Evolutionary conservation across 2,888 invertebrate species (phyloP).

Genomic region (Myopa testacea): DNA sequence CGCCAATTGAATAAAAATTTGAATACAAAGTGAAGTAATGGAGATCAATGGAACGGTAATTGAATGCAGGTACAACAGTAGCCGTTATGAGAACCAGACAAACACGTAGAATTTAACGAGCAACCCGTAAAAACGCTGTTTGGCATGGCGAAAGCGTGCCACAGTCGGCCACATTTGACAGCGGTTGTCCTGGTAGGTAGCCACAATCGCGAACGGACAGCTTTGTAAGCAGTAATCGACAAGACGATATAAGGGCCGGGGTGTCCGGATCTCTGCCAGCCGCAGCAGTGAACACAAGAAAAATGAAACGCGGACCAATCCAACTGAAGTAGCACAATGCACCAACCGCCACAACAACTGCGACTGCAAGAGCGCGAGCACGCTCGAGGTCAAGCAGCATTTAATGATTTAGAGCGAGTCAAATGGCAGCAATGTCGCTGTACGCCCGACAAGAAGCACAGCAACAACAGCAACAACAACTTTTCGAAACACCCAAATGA

Average conservation of each 20-base stretch:
- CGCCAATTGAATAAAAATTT: too few relatives aligned
- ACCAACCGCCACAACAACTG: constrained; percentile 2
- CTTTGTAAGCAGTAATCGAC: neutral
- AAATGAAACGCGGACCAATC: constrained; percentile 24
- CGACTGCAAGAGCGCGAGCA: neutral
- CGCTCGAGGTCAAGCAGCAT: constrained; percentile 39
- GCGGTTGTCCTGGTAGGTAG: neutral
- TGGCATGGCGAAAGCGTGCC: constrained; percentile 9
- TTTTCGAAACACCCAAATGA: constrained; percentile 2
- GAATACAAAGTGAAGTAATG: neutral
- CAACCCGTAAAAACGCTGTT: too few relatives aligned
- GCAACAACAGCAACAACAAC: constrained; percentile 5
- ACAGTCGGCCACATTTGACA: constrained; percentile 3
- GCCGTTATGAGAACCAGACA: neutral
- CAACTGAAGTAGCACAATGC: constrained; percentile 6
- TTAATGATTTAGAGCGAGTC: constrained; percentile 41
- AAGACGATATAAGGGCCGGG: neutral
- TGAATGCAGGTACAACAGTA: neutral
- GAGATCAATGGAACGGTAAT: neutral
- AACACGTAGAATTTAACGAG: too few relatives aligned
- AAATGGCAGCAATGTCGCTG: neutral
- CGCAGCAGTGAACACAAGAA: constrained; percentile 4
- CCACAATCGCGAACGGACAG: too few relatives aligned
- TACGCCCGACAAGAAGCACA: neutral
- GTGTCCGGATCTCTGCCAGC: neutral